Percentiles rank a stretch among this genome's conserved stretches.
phyloP scores from a whole-genome alignment of 1,140 invertebrate genomes.

The Dufourea novaeangliae region DNA sequence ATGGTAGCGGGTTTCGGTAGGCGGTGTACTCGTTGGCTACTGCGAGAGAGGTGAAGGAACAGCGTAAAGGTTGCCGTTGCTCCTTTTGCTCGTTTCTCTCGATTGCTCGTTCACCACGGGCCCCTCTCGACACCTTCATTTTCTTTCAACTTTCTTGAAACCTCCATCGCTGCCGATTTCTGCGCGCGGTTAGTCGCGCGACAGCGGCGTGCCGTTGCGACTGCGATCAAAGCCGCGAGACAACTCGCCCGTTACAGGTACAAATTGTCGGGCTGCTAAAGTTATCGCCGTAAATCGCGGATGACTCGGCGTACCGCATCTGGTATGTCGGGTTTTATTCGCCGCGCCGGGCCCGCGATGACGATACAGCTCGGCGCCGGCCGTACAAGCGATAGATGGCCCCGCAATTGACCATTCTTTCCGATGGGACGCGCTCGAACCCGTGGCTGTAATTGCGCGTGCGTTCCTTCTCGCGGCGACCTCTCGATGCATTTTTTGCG shows the following conservation, averaged over 20 bases:
- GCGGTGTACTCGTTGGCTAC: too few species aligned
- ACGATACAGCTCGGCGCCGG: constrained; percentile 6
- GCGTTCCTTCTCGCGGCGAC: neutral
- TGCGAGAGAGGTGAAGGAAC: too few species aligned
- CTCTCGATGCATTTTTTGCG: neutral
- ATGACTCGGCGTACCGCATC: constrained; percentile 71
- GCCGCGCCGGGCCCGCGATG: constrained; percentile 13
- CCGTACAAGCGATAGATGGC: constrained; percentile 19
- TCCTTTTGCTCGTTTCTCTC: too few species aligned
- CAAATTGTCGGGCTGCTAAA: constrained; percentile 75
- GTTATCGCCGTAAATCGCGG: constrained; percentile 75
- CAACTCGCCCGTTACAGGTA: constrained; percentile 69
- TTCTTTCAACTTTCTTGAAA: neutral
- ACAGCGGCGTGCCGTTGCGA: constrained; percentile 22
- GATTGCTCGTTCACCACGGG: too few species aligned
- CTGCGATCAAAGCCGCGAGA: constrained; percentile 25
- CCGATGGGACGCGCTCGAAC: constrained; percentile 1
- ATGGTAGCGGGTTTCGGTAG: too few species aligned
- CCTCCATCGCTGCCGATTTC: neutral
- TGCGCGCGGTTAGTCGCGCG: constrained; percentile 13
- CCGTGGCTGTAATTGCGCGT: constrained; percentile 18
- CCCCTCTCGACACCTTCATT: too few species aligned
- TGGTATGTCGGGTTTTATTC: constrained; percentile 67
- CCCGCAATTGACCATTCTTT: constrained; percentile 11
- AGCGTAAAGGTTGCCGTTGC: too few species aligned